Evolutionary conservation across 2,888 invertebrate genomes (phyloP).

Genomic region (Lasioglossum figueresi): DNA sequence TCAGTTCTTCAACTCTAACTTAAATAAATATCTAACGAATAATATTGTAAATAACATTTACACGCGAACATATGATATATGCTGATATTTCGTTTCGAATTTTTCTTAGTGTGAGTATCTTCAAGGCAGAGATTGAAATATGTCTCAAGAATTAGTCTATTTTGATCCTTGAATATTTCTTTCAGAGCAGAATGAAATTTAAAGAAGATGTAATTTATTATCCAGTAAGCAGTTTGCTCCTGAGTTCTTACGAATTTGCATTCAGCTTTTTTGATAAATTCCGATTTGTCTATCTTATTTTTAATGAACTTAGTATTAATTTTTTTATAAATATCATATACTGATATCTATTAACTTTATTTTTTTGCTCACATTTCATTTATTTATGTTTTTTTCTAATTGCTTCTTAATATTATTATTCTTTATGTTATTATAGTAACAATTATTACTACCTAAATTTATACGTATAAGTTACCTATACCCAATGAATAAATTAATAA

Average conservation of each 20-base stretch:
- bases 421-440: neutral
- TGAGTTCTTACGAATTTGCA: neutral
- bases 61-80: slow-evolving; percentile 38
- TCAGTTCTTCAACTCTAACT: slow-evolving; percentile 71
- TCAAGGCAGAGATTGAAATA: slow-evolving; percentile 21
- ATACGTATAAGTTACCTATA: neutral
- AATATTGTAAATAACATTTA: slow-evolving; percentile 40
- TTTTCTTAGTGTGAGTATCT: slow-evolving; percentile 37
- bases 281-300: neutral
- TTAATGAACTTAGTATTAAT: neutral
- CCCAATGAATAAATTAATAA: neutral
- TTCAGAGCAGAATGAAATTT: slow-evolving; percentile 9
- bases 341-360: neutral
- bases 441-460: neutral
- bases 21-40: slow-evolving; percentile 70
- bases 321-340: neutral
- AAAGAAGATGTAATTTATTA: neutral
- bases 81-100: slow-evolving; percentile 30
- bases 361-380: neutral
- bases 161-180: slow-evolving; percentile 9
- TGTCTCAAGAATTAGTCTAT: neutral
- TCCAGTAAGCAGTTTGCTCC: neutral
- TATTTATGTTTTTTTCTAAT: neutral
- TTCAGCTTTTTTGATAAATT: neutral
- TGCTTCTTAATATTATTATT: neutral